These are phyloP conservation scores for Drosophila bocki DNA, from an alignment of 1,140 invertebrate genomes.

Conservation along the genomic window DNA sequence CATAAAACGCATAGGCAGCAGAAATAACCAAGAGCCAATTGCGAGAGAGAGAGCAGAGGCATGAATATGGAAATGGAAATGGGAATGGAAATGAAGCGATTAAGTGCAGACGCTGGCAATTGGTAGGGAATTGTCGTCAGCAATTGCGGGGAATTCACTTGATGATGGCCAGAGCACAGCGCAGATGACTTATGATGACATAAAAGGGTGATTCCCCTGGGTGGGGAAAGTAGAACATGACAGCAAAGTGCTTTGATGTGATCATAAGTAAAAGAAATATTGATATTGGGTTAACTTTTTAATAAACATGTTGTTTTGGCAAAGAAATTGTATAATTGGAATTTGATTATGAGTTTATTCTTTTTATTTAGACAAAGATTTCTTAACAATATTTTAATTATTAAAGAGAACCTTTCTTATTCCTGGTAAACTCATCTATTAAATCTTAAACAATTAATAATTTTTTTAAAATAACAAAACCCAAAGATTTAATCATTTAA, in stretches of 20 bases:
- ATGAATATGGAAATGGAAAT: constrained; percentile 38
- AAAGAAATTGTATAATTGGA: neutral
- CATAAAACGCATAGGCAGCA: constrained; percentile 76
- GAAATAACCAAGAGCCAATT: constrained; percentile 51
- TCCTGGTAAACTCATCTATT: neutral
- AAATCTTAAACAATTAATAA: neutral
- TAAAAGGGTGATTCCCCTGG: constrained; percentile 16
- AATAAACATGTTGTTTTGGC: neutral
- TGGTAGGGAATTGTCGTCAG: constrained; percentile 47
- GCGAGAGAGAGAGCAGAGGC: constrained; percentile 26
- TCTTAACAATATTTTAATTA: neutral
- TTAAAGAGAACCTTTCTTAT: neutral
- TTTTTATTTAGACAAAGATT: neutral
- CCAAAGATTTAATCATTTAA: too few species aligned
- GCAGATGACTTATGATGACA: constrained; percentile 22
- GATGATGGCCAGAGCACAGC: constrained; percentile 12
- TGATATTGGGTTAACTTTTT: neutral
- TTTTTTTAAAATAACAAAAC: neutral
- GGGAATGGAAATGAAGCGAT: constrained; percentile 68
- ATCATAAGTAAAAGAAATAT: neutral
- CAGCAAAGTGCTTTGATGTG: constrained; percentile 2
- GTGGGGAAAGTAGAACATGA: constrained; percentile 2
- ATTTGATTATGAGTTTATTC: neutral
- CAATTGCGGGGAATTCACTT: constrained; percentile 33
- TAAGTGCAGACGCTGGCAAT: constrained; percentile 70